Base-by-base conservation (phyloP, 2,797 vertebrate genomes). In the Sebastiscus albofasciatus region DNA sequence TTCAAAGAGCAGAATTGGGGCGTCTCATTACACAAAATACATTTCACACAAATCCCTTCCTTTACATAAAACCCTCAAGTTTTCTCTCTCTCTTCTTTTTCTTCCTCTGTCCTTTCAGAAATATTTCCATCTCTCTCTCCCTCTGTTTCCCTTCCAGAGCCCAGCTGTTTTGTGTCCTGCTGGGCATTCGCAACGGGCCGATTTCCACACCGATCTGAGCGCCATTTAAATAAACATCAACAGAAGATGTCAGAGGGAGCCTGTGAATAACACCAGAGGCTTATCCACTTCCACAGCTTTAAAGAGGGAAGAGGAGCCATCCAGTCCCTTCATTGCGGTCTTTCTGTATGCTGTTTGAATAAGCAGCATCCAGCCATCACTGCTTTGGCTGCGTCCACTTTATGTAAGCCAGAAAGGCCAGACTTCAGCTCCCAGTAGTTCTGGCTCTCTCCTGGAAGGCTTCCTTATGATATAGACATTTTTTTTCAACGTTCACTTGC, bases 191-290 rank as follows among this genome's bases (percentile, higher is more conserved):
- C 86, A 64, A 87, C 18, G 72, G 91, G 88, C 86, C 24, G 61
- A 86, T 91, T 93, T 94, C 92, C 91, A 92, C 89, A 81, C 86
- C 36, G 77, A 93, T 93, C 90, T 72, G 68, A 91, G 82, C 52
- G 24, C 59, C 86, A 87, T 92, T 94, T 92, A 92, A 93, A 94
- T 90, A 91, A 94, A 93, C 94, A 95, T 92, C 90, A 92, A 94
- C 93, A 91, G 84, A 91, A 87, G 81, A 91, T 91, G 90, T 93
- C 90, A 90, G 81, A 85, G 78, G 89, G 88, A 91, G 87, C 70
- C 90, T 82, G 80, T 82, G 90, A 93, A 93, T 87, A 92, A 91
- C 85, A 93, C 94, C 90, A 78, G 88, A 83, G 93, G 94, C 92
- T 95, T 93, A 93, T 95, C 93, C 90, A 87, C 86, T 89, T 71